Conservation (phyloP, 2,888 invertebrate species). For the Tetranychus piercei region DNA sequence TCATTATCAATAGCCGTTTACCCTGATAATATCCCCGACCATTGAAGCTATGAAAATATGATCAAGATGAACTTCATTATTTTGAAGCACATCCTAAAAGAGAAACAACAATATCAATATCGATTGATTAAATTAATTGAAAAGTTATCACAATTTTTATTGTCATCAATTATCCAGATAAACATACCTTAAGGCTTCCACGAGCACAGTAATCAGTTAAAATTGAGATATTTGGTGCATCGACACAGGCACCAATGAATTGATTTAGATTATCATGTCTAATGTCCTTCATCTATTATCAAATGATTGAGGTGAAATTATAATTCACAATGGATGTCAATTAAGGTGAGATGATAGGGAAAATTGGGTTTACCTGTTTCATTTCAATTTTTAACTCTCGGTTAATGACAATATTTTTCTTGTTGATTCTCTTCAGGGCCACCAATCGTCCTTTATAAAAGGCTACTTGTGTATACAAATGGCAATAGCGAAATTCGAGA, state of each 20-base stretch:
- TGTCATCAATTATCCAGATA: conserved; percentile 21
- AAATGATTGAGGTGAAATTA: background rate
- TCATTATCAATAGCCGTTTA: conserved; percentile 25
- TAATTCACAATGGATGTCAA: background rate
- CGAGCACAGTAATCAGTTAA: conserved; percentile 39
- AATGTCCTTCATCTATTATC: conserved; percentile 36
- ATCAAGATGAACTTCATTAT: conserved; percentile 33
- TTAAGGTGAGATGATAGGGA: too few species aligned
- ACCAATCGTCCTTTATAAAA: conserved; percentile 69
- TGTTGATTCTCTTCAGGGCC: conserved; percentile 63
- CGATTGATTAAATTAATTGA: background rate
- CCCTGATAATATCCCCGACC: conserved; percentile 36
- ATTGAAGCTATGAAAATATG: conserved; percentile 37
- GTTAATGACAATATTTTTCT: conserved; percentile 69
- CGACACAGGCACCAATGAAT: conserved; percentile 38
- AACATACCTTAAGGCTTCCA: conserved; percentile 36
- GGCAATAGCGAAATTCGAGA: conserved; percentile 64
- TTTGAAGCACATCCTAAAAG: conserved; percentile 31
- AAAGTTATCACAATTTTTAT: background rate
- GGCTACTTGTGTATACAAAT: conserved; percentile 73
- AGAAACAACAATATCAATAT: background rate
- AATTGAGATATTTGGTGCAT: conserved; percentile 35
- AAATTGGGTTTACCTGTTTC: conserved; percentile 42
- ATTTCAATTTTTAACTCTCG: conserved; percentile 78
- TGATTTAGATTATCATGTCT: conserved; percentile 39